A percentile compares a stretch with the other conserved stretches of the same genome.
These are phyloP conservation scores for Lasioglossum marginatum DNA, from an alignment of 2,888 invertebrate species.

Conservation along the genomic window DNA sequence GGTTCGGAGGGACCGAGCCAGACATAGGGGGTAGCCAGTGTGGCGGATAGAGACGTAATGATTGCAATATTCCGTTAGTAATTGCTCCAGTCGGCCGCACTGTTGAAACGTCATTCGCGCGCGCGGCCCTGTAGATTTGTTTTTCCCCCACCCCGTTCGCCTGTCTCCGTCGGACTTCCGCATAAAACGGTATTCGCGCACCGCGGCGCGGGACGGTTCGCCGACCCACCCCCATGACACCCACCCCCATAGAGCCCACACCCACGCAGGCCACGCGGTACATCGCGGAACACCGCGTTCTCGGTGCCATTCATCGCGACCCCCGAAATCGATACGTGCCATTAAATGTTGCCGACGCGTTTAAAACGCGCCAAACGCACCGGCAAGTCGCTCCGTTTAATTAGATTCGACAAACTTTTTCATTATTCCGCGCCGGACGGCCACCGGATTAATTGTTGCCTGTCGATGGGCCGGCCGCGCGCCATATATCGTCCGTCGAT, in stretches of 20 bases:
- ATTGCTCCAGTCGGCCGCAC: slow-evolving; percentile 87
- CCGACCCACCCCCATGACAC: slow-evolving; percentile 49
- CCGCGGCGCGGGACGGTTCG: slow-evolving; percentile 84
- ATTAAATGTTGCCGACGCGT: slow-evolving; percentile 69
- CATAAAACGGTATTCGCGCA: slow-evolving; percentile 85
- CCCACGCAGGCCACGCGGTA: not conserved
- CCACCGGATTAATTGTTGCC: slow-evolving; percentile 14
- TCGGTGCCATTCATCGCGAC: slow-evolving; percentile 72
- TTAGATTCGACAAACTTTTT: slow-evolving; percentile 61
- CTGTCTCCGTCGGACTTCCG: slow-evolving; percentile 40
- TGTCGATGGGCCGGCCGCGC: not conserved
- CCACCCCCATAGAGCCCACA: slow-evolving; percentile 12
- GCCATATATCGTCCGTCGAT: not conserved
- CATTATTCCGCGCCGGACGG: slow-evolving; percentile 23
- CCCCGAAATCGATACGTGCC: slow-evolving; percentile 73
- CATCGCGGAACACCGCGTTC: slow-evolving; percentile 45
- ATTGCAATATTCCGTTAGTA: slow-evolving; percentile 86
- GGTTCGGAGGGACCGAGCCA: slow-evolving; percentile 39
- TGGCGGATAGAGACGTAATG: slow-evolving; percentile 78
- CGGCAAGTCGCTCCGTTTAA: slow-evolving; percentile 49
- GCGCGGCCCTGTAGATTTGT: slow-evolving; percentile 69
- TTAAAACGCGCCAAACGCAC: slow-evolving; percentile 61
- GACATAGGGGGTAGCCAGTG: slow-evolving; percentile 31
- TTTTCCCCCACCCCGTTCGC: slow-evolving; percentile 55
- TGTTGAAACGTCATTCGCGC: slow-evolving; percentile 73